Evolutionary conservation across 1,140 invertebrate species (phyloP).

Genomic region (Telenomus remus): DNA sequence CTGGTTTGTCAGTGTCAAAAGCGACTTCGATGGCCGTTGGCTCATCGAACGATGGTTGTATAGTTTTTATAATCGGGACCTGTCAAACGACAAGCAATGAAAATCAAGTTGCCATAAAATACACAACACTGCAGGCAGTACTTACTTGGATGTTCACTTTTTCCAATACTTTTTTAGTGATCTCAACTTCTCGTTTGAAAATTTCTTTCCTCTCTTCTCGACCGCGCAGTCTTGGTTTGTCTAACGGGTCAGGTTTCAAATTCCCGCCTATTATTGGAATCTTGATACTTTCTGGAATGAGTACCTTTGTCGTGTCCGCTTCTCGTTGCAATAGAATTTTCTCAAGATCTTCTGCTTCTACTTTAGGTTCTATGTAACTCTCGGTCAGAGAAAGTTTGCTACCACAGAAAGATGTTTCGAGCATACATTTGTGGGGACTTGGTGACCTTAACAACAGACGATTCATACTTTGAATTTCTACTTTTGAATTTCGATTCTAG

Average conservation of each 20-base stretch:
- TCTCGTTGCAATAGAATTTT: constrained; percentile 78
- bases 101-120: too few species aligned
- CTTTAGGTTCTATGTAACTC: constrained; percentile 71
- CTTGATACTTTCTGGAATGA: constrained; percentile 72
- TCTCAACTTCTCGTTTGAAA: constrained; percentile 74
- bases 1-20: constrained; percentile 65
- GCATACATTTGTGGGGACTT: constrained; percentile 89
- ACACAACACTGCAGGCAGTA: background rate
- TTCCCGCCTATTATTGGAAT: constrained; percentile 72
- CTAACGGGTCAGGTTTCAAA: constrained; percentile 70
- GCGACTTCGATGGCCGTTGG: constrained; percentile 14
- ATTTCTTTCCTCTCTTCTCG: constrained; percentile 74
- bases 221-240: constrained; percentile 69
- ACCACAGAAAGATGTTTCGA: constrained; percentile 93
- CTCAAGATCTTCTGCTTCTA: constrained; percentile 79
- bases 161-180: constrained; percentile 73
- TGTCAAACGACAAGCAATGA: too few species aligned
- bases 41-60: constrained; percentile 35
- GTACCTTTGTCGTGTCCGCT: constrained; percentile 72
- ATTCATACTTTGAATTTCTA: too few species aligned
- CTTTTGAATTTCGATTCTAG: too few species aligned
- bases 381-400: constrained; percentile 79
- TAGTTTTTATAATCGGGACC: constrained; percentile 65
- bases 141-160: constrained; percentile 72
- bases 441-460: constrained; percentile 78